Conservation (phyloP, 1,140 invertebrate genomes). For the Formica selysi region DNA sequence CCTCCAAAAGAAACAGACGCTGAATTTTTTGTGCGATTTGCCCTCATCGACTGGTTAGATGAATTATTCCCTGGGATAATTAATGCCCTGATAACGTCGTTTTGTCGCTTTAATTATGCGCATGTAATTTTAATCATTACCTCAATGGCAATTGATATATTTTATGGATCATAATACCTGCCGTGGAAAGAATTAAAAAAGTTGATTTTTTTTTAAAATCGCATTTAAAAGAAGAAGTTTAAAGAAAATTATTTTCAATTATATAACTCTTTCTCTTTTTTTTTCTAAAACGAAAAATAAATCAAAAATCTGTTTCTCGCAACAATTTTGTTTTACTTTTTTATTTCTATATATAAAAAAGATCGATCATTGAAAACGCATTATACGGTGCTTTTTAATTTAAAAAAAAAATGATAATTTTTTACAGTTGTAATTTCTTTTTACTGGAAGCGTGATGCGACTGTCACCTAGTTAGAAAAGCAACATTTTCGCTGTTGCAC, state of each 20-base stretch:
- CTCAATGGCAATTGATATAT: slow-evolving; percentile 34
- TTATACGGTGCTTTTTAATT: not conserved
- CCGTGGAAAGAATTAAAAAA: not conserved
- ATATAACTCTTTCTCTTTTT: not conserved
- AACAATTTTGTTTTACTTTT: not conserved
- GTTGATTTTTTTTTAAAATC: not conserved
- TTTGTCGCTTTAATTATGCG: slow-evolving; percentile 59
- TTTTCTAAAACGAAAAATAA: not conserved
- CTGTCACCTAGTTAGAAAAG: slow-evolving; percentile 38
- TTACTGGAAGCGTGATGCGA: not conserved
- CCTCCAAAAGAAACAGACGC: slow-evolving; percentile 57
- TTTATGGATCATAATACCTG: slow-evolving; percentile 19
- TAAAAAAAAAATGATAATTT: slow-evolving; percentile 4
- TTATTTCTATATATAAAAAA: not conserved
- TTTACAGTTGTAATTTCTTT: slow-evolving; percentile 18
- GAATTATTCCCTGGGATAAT: slow-evolving; percentile 56
- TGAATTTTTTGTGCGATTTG: slow-evolving; percentile 64
- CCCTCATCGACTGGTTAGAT: slow-evolving; percentile 56
- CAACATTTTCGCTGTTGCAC: slow-evolving; percentile 46
- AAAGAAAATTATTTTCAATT: not conserved
- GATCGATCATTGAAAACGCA: not conserved
- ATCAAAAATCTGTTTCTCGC: not conserved
- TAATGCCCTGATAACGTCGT: slow-evolving; percentile 53
- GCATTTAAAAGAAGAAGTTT: not conserved
- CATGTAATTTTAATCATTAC: slow-evolving; percentile 57